phyloP scores from a whole-genome alignment of 2,113 vertebrate species.

The Anoplopoma fimbria region DNA sequence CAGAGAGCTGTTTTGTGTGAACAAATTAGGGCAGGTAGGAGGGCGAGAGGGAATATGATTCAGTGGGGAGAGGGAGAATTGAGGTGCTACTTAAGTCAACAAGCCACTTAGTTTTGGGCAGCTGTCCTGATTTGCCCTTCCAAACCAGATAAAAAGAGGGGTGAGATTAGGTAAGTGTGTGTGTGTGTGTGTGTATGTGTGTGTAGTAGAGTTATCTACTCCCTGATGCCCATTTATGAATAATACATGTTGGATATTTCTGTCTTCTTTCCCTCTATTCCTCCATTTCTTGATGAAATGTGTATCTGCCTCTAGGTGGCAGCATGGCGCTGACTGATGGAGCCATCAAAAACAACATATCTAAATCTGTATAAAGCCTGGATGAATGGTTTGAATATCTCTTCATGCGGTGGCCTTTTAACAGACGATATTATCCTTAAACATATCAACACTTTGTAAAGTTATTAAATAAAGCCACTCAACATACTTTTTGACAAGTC shows the following conservation, averaged over 20 bases:
- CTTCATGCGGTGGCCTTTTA: background rate
- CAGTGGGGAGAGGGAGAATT: slow-evolving; percentile 4
- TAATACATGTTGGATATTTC: slow-evolving; percentile 77
- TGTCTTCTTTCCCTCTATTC: slow-evolving; percentile 42
- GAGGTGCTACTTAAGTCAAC: slow-evolving; percentile 52
- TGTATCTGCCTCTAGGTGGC: slow-evolving; percentile 72
- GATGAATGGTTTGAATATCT: slow-evolving; percentile 7
- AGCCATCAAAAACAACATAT: slow-evolving; percentile 16
- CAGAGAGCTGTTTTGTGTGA: slow-evolving; percentile 19
- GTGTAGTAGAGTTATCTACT: slow-evolving; percentile 59
- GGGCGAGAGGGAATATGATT: slow-evolving; percentile 7
- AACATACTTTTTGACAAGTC: background rate
- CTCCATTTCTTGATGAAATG: slow-evolving; percentile 25
- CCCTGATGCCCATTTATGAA: slow-evolving; percentile 75
- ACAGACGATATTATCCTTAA: background rate
- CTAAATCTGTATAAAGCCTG: slow-evolving; percentile 4
- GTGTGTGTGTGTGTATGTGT: slow-evolving; percentile 8
- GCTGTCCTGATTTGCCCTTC: slow-evolving; percentile 65
- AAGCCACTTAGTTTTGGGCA: slow-evolving; percentile 45
- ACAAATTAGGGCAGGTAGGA: slow-evolving; percentile 34
- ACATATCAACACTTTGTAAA: background rate
- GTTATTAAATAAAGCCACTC: background rate
- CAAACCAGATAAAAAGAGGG: slow-evolving; percentile 61
- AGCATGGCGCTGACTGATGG: slow-evolving; percentile 63
- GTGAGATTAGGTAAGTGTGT: slow-evolving; percentile 46